Conservation (phyloP, 2,888 invertebrate genomes). For the Nephrotoma appendiculata region DNA sequence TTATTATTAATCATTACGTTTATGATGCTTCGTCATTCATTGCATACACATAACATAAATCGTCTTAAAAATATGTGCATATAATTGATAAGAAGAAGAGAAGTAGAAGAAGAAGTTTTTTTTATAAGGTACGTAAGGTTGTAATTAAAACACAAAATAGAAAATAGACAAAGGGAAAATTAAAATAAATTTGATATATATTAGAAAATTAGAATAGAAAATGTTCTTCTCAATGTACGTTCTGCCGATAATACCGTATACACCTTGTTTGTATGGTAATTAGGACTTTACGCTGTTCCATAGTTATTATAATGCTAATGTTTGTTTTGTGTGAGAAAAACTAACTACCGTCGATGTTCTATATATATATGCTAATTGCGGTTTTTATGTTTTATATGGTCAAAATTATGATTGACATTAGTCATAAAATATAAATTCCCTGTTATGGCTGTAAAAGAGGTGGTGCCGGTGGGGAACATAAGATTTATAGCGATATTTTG, state of each 20-base stretch:
- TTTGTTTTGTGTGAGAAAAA: background rate
- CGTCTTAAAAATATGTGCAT: background rate
- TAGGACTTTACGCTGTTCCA: background rate
- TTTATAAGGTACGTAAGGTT: background rate
- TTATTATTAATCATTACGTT: background rate
- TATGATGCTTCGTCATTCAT: background rate
- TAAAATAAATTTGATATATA: background rate
- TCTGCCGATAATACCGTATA: background rate
- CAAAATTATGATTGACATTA: background rate
- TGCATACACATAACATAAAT: background rate
- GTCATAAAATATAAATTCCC: background rate
- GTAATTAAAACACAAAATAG: background rate
- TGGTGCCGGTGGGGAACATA: background rate
- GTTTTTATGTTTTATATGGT: background rate
- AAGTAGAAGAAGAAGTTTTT: background rate
- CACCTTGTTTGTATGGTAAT: background rate
- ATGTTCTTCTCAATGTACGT: background rate
- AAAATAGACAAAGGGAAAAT: background rate
- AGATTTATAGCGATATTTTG: background rate
- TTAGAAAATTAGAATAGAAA: background rate
- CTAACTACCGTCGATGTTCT: background rate
- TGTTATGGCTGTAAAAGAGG: background rate
- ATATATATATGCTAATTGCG: background rate
- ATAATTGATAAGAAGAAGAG: background rate
- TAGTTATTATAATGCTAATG: background rate